phyloP scores from a whole-genome alignment of 2,888 invertebrate species.

The Chrysomela aeneicollis region DNA sequence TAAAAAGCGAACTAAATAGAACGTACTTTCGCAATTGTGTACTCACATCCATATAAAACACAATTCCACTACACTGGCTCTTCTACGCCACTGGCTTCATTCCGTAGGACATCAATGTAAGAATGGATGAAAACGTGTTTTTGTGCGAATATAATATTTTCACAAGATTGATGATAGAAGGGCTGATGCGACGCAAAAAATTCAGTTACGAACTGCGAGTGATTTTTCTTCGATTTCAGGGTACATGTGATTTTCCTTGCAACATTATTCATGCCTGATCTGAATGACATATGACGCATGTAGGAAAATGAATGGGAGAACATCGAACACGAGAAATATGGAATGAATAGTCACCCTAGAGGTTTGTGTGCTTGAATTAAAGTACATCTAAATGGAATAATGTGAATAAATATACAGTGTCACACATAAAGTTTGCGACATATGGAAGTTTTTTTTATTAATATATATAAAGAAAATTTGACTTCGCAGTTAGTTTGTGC shows the following conservation, averaged over 20 bases:
- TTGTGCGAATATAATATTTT: constrained; percentile 51
- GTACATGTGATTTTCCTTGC: constrained; percentile 39
- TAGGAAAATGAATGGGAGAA: not conserved
- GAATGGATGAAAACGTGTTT: constrained; percentile 37
- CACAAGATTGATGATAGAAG: constrained; percentile 52
- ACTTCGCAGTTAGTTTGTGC: too few relatives aligned
- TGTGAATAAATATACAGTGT: too few relatives aligned
- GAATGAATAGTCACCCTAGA: not conserved
- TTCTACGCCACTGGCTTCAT: constrained; percentile 16
- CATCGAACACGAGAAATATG: not conserved
- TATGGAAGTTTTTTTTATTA: too few relatives aligned
- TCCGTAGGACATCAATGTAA: constrained; percentile 26
- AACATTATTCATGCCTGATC: constrained; percentile 28
- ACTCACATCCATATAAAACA: too few relatives aligned
- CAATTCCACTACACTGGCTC: not conserved
- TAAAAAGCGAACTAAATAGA: too few relatives aligned
- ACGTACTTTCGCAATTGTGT: too few relatives aligned
- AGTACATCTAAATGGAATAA: too few relatives aligned
- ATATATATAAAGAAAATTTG: too few relatives aligned
- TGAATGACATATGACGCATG: constrained; percentile 26
- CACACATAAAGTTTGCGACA: too few relatives aligned
- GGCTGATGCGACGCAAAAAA: constrained; percentile 47
- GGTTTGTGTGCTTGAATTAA: not conserved
- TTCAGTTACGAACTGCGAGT: constrained; percentile 46
- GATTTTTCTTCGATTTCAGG: constrained; percentile 45